phyloP scores from a whole-genome alignment of 2,113 vertebrate species.

The Sigmodon hispidus region DNA sequence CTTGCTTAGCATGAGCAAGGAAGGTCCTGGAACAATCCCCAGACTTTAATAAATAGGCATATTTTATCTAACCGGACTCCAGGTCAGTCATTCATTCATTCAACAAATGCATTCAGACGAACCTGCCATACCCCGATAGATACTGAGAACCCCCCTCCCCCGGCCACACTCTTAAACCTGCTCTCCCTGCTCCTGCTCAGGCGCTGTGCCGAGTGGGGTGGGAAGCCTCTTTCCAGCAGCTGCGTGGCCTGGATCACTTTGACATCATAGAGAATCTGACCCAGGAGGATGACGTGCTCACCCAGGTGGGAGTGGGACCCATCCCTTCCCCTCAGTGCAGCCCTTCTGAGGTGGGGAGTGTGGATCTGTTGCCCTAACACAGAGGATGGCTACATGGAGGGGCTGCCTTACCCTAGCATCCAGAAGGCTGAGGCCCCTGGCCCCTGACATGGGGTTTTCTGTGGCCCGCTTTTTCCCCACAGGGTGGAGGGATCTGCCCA shows the following conservation, averaged over 20 bases:
- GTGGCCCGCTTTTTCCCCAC: too few species aligned
- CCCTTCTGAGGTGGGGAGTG: rapidly evolving
- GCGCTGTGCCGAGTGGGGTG: slow-evolving; percentile 72
- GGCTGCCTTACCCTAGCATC: neutral
- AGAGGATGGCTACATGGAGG: neutral
- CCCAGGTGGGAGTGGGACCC: slow-evolving; percentile 84
- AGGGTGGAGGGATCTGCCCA: neutral
- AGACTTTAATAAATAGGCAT: neutral
- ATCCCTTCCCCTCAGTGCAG: neutral
- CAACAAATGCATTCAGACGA: neutral
- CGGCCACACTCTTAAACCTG: rapidly evolving
- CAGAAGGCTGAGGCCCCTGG: neutral
- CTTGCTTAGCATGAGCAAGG: neutral
- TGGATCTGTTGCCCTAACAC: rapidly evolving
- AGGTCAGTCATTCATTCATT: neutral
- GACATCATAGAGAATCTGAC: slow-evolving; percentile 85
- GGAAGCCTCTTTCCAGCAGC: slow-evolving; percentile 77
- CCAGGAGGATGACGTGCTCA: slow-evolving; percentile 76
- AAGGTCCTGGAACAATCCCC: neutral
- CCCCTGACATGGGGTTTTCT: neutral
- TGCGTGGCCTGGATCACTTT: slow-evolving; percentile 84
- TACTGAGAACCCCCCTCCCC: rapidly evolving
- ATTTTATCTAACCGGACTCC: neutral
- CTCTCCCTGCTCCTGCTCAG: neutral
- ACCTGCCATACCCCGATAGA: rapidly evolving